phyloP scores from a whole-genome alignment of 2,113 vertebrate genomes.

The Rissa tridactyla region DNA sequence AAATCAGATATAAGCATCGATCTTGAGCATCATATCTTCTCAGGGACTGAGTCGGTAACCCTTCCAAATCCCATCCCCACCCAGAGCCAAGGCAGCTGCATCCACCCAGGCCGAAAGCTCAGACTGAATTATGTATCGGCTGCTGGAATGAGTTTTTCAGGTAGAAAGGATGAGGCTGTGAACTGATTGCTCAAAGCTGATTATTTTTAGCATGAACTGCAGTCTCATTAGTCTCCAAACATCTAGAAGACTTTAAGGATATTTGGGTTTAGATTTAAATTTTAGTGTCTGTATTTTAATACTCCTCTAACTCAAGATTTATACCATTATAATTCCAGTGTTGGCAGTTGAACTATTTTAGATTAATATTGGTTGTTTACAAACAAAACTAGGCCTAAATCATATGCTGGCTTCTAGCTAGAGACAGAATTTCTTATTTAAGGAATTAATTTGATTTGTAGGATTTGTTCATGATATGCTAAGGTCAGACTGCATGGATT shows the following conservation, averaged over 20 bases:
- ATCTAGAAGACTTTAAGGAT: neutral
- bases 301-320: neutral
- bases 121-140: neutral
- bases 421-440: neutral
- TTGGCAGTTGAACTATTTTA: neutral
- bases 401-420: neutral
- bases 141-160: neutral
- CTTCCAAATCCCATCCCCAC: neutral
- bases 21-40: neutral
- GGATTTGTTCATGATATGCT: fast-evolving
- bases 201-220: neutral
- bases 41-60: neutral
- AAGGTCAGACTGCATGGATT: neutral
- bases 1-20: neutral
- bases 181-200: neutral
- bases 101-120: neutral
- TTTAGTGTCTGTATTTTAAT: neutral
- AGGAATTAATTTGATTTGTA: neutral
- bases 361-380: neutral
- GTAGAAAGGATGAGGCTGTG: neutral
- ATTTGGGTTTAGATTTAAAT: neutral
- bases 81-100: neutral
- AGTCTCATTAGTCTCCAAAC: neutral
- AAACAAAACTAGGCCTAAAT: neutral
- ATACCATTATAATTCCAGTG: neutral